Percentiles rank a stretch among this genome's conserved stretches.
These are phyloP conservation scores for Bubo blakistoni DNA, from an alignment of 2,113 vertebrate genomes.

Conservation along the genomic window DNA sequence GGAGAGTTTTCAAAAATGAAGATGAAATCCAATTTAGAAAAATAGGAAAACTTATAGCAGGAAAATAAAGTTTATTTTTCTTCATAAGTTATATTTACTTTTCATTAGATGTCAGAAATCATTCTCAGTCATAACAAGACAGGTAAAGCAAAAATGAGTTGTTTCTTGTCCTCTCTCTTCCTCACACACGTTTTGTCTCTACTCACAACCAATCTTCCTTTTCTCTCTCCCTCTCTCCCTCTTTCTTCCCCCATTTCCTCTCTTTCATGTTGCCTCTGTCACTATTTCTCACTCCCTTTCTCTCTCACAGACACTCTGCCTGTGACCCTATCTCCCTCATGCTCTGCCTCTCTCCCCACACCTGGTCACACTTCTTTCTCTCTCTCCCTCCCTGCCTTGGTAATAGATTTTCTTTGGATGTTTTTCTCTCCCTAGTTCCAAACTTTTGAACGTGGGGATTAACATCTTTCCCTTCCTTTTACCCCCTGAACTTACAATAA, in stretches of 20 bases:
- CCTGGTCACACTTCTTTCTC: background rate
- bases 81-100: background rate
- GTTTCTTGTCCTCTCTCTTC: background rate
- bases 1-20: background rate
- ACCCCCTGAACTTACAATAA: background rate
- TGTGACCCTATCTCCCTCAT: background rate
- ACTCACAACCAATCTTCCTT: background rate
- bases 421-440: background rate
- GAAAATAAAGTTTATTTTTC: background rate
- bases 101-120: background rate
- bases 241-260: background rate
- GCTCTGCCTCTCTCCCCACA: background rate
- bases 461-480: background rate
- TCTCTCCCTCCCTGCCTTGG: background rate
- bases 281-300: background rate
- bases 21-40: background rate
- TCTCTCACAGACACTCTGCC: background rate
- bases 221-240: background rate
- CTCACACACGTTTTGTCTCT: background rate
- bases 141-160: background rate
- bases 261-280: background rate
- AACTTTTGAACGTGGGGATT: background rate
- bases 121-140: background rate
- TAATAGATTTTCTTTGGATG: background rate
- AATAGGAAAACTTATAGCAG: background rate